Conservation (phyloP, 2,888 invertebrate species). For the Hyposoter didymator region DNA sequence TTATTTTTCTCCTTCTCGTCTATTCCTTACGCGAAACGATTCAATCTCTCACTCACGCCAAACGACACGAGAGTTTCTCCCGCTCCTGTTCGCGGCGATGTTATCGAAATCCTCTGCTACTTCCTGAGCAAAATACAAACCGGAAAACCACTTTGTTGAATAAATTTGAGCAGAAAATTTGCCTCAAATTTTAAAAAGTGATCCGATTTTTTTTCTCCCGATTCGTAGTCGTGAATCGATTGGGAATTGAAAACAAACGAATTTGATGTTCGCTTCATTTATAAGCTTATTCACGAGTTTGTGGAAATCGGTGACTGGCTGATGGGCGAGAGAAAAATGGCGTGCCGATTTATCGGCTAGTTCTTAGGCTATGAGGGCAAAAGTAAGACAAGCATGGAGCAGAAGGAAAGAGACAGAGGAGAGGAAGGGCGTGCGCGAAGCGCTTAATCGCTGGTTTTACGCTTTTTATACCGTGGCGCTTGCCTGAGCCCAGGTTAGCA, state of each 20-base stretch:
- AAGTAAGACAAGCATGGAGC: constrained; percentile 35
- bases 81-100: not conserved
- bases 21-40: constrained; percentile 36
- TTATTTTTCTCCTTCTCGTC: not conserved
- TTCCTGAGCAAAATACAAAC: constrained; percentile 12
- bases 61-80: constrained; percentile 35
- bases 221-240: not conserved
- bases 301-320: constrained; percentile 7
- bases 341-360: constrained; percentile 17
- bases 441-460: constrained; percentile 83
- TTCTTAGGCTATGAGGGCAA: constrained; percentile 40
- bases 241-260: not conserved
- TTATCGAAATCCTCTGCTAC: constrained; percentile 11
- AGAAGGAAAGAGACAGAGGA: not conserved
- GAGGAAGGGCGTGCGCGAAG: constrained; percentile 81
- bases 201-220: too few relatives aligned
- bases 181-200: too few relatives aligned
- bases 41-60: constrained; percentile 37
- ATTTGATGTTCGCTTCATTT: constrained; percentile 5
- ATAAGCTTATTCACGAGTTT: not conserved
- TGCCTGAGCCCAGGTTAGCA: constrained; percentile 66
- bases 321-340: constrained; percentile 26
- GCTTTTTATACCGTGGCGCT: constrained; percentile 81
- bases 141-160: not conserved
- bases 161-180: not conserved